Evolutionary conservation across 1,140 invertebrate genomes (phyloP).

Genomic region (Lethrus apterus): DNA sequence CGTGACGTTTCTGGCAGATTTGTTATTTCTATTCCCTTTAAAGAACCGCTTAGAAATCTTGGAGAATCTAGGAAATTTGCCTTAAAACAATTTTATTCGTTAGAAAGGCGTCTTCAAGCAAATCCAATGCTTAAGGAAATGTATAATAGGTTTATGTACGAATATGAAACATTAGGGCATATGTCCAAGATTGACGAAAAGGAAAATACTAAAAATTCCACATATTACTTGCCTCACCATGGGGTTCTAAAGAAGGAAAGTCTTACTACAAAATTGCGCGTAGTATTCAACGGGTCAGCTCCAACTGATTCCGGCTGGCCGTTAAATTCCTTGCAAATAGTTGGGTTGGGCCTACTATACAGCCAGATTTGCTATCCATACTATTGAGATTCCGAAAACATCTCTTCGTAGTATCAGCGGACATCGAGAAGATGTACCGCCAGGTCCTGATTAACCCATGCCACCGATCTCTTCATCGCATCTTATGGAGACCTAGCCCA

Average conservation of each 20-base stretch:
- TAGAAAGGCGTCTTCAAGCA: constrained; percentile 10
- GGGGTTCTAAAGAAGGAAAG: constrained; percentile 24
- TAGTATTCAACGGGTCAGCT: constrained; percentile 30
- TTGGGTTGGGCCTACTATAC: neutral
- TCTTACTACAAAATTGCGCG: constrained; percentile 25
- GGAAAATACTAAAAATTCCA: constrained; percentile 6
- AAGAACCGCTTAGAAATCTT: neutral
- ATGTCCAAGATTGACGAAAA: constrained; percentile 13
- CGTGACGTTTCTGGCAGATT: neutral
- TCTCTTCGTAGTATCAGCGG: neutral
- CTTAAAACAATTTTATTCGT: neutral
- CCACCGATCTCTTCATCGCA: too few relatives aligned
- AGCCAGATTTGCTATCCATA: neutral
- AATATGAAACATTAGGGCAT: constrained; percentile 26
- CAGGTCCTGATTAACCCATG: constrained; percentile 2
- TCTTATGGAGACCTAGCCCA: too few relatives aligned
- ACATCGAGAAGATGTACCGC: neutral
- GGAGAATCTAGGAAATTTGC: neutral
- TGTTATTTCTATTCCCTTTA: neutral
- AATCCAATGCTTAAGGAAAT: constrained; percentile 14
- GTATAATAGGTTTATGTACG: constrained; percentile 21
- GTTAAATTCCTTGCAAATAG: neutral
- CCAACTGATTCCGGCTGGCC: constrained; percentile 23
- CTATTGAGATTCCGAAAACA: neutral
- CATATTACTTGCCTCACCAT: constrained; percentile 36